Base-by-base conservation (phyloP, 2,797 vertebrate genomes). In the Hypotaenidia okinawae region DNA sequence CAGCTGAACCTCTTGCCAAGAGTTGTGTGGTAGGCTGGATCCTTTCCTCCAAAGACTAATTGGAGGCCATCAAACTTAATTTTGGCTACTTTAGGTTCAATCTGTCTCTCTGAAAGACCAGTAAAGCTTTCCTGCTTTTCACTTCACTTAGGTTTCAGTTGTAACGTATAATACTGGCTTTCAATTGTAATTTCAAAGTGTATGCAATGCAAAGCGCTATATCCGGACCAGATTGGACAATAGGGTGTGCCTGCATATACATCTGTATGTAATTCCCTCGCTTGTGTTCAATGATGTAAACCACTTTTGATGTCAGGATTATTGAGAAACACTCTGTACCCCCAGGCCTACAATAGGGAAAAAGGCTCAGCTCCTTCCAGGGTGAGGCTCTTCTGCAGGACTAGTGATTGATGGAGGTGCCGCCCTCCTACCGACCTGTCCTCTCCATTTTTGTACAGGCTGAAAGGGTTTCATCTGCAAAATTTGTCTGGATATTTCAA, bases 21-120 rank as follows among this genome's bases (percentile, higher is more conserved):
- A 89, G 75, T 87, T 87, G 76, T 90, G 81, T 95, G 93, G 90
- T 95, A 75, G 94, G 68, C 94, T 95, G 95, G 88, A 85, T 94
- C 88, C 64, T 84, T 93, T 95, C 80, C 62, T 96, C 92, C 7
- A 5, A 96, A 94, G 81, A 90, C 92, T 96, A 96, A 96, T 95
- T 92, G 92, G 84, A 93, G 90, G 35, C 94, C 78, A 95, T 95
- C 95, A 96, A 95, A 96, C 93, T 93, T 95, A 95, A 95, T 95
- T 95, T 93, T 93, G 90, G 51, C 93, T 95, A 87, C 89, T 95
- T 95, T 69, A 69, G 11, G 58, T 94, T 94, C 84, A 93, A 3
- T 77, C 92, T 95, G 92, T 95, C 92, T 93, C 85, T 77, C 61
- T 90, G 78, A 90, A 93, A 92, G 78, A 74, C 33, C 78, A 57